These are phyloP conservation scores for Brassicogethes aeneus DNA, from an alignment of 2,888 invertebrate species.

Conservation along the genomic window DNA sequence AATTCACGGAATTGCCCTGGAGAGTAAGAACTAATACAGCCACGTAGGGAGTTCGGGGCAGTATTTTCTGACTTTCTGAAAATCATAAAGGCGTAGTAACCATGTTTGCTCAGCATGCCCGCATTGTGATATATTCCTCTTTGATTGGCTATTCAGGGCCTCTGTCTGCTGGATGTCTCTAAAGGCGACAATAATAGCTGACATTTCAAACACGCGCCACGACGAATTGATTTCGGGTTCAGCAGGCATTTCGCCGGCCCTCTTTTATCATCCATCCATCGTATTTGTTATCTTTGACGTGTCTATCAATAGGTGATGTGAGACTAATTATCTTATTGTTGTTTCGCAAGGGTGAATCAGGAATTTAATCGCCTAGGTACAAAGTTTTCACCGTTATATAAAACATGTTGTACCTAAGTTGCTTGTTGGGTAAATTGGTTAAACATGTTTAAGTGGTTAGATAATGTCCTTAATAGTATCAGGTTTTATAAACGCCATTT, in stretches of 20 bases:
- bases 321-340: not conserved
- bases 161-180: slow-evolving; percentile 5
- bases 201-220: slow-evolving; percentile 9
- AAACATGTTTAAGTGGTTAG: too few species aligned
- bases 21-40: not conserved
- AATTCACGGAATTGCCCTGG: too few species aligned
- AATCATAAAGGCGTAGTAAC: slow-evolving; percentile 14
- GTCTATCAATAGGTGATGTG: not conserved
- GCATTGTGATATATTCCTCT: slow-evolving; percentile 13
- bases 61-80: too few species aligned
- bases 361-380: too few species aligned
- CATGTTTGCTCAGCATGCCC: slow-evolving; percentile 17
- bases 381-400: too few species aligned
- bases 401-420: too few species aligned
- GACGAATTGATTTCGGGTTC: slow-evolving; percentile 10
- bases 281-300: not conserved
- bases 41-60: not conserved
- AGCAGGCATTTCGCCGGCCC: slow-evolving; percentile 6
- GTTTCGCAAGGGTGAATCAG: too few species aligned
- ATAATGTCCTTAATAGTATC: too few species aligned
- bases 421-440: too few species aligned
- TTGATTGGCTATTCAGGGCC: slow-evolving; percentile 17
- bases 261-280: slow-evolving; percentile 1
- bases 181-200: slow-evolving; percentile 9
- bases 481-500: too few species aligned